Conservation (phyloP, 2,888 invertebrate species). For the Gymnosoma rotundatum region DNA sequence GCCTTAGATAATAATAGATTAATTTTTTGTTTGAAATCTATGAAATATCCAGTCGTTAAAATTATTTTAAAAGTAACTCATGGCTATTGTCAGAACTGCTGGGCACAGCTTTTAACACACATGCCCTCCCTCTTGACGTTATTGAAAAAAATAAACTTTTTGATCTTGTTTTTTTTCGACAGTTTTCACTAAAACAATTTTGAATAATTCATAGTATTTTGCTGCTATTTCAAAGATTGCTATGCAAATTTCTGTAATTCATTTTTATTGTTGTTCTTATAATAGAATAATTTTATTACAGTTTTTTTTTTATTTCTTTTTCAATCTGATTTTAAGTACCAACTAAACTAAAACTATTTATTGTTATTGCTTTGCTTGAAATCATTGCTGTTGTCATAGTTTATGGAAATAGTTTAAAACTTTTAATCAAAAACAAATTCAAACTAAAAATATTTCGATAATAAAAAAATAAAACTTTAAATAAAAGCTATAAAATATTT, state of each 20-base stretch:
- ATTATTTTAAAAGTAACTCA: no score
- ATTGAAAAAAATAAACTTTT: conserved; percentile 27
- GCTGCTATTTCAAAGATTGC: conserved; percentile 39
- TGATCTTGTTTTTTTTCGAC: conserved; percentile 20
- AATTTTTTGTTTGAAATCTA: no score
- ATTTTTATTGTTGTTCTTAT: conserved; percentile 23
- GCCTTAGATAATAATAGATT: no score
- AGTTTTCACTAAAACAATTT: conserved; percentile 28
- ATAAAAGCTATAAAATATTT: conserved; percentile 45
- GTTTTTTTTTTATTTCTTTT: conserved; percentile 1
- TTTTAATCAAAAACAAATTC: conserved; percentile 47
- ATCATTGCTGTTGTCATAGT: not conserved
- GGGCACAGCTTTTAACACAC: not conserved
- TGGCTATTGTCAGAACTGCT: not conserved
- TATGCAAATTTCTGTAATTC: conserved; percentile 48
- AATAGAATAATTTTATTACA: no score
- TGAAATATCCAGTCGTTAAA: no score
- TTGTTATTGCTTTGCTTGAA: conserved; percentile 12
- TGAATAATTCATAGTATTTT: conserved; percentile 43
- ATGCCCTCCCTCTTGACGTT: not conserved
- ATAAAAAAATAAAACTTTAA: conserved; percentile 37
- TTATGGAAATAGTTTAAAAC: conserved; percentile 32
- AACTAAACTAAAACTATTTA: conserved; percentile 46
- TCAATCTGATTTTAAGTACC: conserved; percentile 22
- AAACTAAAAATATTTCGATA: conserved; percentile 20